phyloP scores from a whole-genome alignment of 2,888 invertebrate genomes.

The Criorhina ranunculi region DNA sequence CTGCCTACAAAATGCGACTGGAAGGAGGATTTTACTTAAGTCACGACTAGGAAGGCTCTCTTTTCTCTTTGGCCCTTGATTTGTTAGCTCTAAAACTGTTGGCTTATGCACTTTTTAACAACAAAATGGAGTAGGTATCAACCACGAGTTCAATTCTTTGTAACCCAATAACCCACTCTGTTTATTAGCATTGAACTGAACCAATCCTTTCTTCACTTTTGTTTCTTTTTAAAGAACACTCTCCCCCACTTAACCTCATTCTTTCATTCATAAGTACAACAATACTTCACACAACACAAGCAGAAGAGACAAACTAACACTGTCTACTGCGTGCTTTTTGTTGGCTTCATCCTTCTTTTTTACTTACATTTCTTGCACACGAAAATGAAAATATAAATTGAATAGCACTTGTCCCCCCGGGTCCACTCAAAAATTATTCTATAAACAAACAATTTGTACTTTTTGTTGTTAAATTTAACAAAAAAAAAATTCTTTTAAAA shows the following conservation, averaged over 20 bases:
- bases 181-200: too few relatives aligned
- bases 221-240: background rate
- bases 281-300: background rate
- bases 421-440: constrained; percentile 18
- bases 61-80: too few relatives aligned
- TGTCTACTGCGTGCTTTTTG: constrained; percentile 12
- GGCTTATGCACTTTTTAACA: too few relatives aligned
- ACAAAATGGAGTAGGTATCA: too few relatives aligned
- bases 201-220: background rate
- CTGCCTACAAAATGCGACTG: too few relatives aligned
- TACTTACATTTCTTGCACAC: constrained; percentile 68
- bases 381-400: constrained; percentile 33
- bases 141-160: too few relatives aligned
- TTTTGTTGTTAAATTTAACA: background rate
- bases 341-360: constrained; percentile 17
- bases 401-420: constrained; percentile 19
- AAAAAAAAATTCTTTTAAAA: constrained; percentile 1
- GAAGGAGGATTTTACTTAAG: too few relatives aligned
- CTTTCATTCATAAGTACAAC: background rate
- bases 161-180: background rate
- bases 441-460: constrained; percentile 56
- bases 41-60: too few relatives aligned
- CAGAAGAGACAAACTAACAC: background rate
- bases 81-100: too few relatives aligned
- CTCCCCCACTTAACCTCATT: constrained; percentile 35